These are phyloP conservation scores for Drosophila sucinea DNA, from an alignment of 1,140 invertebrate genomes.

Conservation along the genomic window DNA sequence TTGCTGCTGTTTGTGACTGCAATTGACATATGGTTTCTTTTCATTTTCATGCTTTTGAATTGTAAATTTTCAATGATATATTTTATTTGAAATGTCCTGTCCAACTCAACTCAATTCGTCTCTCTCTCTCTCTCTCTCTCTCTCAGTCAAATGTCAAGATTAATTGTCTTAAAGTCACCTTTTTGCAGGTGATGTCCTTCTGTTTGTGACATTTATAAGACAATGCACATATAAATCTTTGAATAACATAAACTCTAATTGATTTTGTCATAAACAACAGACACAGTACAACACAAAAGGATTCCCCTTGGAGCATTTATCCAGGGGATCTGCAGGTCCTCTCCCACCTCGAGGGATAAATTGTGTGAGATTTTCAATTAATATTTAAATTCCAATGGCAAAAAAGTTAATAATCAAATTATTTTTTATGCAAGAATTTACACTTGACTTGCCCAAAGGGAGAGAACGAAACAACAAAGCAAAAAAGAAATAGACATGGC, in stretches of 20 bases:
- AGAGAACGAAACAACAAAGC: conserved; percentile 1
- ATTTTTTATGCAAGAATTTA: conserved; percentile 57
- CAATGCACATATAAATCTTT: conserved; percentile 63
- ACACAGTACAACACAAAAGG: conserved; percentile 41
- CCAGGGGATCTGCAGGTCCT: not conserved
- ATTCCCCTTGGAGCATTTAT: conserved; percentile 50
- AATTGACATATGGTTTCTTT: conserved; percentile 82
- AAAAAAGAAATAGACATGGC: conserved; percentile 21
- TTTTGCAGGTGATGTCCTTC: conserved; percentile 36
- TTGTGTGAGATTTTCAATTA: conserved; percentile 61
- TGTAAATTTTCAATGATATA: conserved; percentile 78
- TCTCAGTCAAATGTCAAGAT: conserved; percentile 63
- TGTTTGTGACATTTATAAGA: conserved; percentile 76
- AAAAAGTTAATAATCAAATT: conserved; percentile 77
- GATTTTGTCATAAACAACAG: conserved; percentile 14
- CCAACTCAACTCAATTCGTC: not conserved
- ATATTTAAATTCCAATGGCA: conserved; percentile 71
- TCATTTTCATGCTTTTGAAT: conserved; percentile 50
- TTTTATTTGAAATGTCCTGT: conserved; percentile 69
- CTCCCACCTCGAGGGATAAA: conserved; percentile 22
- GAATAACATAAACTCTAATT: conserved; percentile 14
- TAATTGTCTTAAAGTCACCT: conserved; percentile 59
- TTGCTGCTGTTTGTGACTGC: conserved; percentile 51
- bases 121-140: conserved; percentile 25
- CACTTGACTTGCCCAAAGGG: not conserved